phyloP scores from a whole-genome alignment of 2,888 invertebrate species.

The Cabera pusaria region DNA sequence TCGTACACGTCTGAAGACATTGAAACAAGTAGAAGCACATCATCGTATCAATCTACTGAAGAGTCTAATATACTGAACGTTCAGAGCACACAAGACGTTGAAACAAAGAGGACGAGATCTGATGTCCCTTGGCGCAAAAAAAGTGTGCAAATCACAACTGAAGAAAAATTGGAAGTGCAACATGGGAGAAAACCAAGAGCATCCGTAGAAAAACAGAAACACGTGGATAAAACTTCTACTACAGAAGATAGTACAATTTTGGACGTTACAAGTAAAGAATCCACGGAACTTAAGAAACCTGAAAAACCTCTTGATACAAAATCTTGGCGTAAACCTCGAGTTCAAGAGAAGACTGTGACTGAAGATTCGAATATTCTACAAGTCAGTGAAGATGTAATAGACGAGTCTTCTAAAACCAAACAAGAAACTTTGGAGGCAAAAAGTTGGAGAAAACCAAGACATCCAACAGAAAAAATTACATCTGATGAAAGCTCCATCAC shows the following conservation, averaged over 20 bases:
- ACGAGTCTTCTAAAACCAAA: conserved; percentile 3
- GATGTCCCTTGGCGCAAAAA: conserved; percentile 67
- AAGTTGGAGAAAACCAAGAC: conserved; percentile 25
- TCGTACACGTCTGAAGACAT: conserved; percentile 37
- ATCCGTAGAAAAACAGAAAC: conserved; percentile 24
- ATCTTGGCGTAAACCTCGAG: conserved; percentile 54
- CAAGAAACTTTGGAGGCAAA: conserved; percentile 21
- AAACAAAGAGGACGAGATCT: conserved; percentile 46
- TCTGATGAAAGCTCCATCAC: conserved; percentile 6
- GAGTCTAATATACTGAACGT: conserved; percentile 65
- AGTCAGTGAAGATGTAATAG: conserved; percentile 19
- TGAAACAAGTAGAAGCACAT: conserved; percentile 39
- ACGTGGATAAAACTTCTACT: conserved; percentile 30
- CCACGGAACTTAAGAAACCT: conserved; percentile 24
- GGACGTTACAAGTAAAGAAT: conserved; percentile 35
- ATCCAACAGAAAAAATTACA: conserved; percentile 7
- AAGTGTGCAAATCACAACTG: conserved; percentile 32
- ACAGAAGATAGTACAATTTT: conserved; percentile 41
- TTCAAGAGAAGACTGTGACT: conserved; percentile 33
- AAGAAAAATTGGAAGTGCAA: conserved; percentile 41
- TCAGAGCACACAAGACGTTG: conserved; percentile 54
- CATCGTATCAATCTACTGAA: conserved; percentile 62
- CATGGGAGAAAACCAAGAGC: conserved; percentile 51
- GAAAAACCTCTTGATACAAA: conserved; percentile 35
- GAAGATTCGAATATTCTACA: conserved; percentile 30